Evolutionary conservation across 2,888 invertebrate species (phyloP).

Genomic region (Eulithis testata): DNA sequence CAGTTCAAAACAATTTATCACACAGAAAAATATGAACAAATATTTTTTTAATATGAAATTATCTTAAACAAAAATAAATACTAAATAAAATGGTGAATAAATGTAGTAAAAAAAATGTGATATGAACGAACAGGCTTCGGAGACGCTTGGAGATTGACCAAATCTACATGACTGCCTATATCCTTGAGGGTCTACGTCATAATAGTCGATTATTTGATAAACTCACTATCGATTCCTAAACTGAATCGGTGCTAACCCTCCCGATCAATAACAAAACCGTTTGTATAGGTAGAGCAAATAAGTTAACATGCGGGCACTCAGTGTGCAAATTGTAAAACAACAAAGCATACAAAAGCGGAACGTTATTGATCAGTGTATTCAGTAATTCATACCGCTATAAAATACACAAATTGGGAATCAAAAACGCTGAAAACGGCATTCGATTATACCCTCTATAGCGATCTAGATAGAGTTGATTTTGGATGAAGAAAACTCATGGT

Average conservation of each 20-base stretch:
- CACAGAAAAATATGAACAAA: too few species aligned
- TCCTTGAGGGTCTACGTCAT: too few species aligned
- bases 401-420: constrained; percentile 62
- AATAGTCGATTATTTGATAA: constrained; percentile 8
- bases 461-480: constrained; percentile 46
- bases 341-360: constrained; percentile 49
- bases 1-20: too few species aligned
- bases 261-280: constrained; percentile 34
- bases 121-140: too few species aligned
- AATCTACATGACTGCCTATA: too few species aligned
- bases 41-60: too few species aligned
- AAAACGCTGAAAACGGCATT: constrained; percentile 28
- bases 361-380: constrained; percentile 58
- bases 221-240: not conserved
- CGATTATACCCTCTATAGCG: constrained; percentile 41
- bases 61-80: too few species aligned
- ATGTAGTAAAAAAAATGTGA: too few species aligned
- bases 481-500: constrained; percentile 8
- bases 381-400: constrained; percentile 72
- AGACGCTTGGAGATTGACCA: too few species aligned
- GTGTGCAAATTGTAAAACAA: constrained; percentile 63
- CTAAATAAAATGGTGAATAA: too few species aligned
- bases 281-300: constrained; percentile 47
- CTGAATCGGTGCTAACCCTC: not conserved
- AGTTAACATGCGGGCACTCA: constrained; percentile 59